Conservation (phyloP, 1,140 invertebrate species). For the Drosophila trapezifrons region DNA sequence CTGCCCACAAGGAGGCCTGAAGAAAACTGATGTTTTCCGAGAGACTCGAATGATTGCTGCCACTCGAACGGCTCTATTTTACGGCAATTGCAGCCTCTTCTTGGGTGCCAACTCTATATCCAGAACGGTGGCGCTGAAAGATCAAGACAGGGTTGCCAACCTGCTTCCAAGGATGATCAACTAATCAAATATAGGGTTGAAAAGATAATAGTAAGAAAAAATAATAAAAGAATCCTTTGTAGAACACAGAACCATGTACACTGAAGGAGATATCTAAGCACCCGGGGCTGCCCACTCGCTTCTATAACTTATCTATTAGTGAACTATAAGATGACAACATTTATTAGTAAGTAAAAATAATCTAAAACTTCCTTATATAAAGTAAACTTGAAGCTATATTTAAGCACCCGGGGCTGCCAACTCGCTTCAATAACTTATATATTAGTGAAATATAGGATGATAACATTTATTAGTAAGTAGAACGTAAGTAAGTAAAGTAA, state of each 20-base stretch:
- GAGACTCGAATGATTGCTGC: conserved; percentile 39
- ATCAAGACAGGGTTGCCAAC: background rate
- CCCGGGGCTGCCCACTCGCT: conserved; percentile 1
- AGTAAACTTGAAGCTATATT: too few relatives aligned
- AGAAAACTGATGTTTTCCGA: conserved; percentile 15
- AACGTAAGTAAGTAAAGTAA: too few relatives aligned
- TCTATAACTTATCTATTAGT: too few relatives aligned
- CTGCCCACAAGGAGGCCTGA: background rate
- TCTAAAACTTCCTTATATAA: too few relatives aligned
- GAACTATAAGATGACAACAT: too few relatives aligned
- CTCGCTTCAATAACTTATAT: background rate
- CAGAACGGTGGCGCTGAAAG: background rate
- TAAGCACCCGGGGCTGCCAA: conserved; percentile 17
- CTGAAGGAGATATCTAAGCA: background rate
- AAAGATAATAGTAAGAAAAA: too few relatives aligned
- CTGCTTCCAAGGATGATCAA: background rate
- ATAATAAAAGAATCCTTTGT: too few relatives aligned
- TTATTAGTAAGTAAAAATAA: too few relatives aligned
- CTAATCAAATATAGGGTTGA: too few relatives aligned
- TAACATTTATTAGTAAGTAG: too few relatives aligned
- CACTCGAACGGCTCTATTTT: conserved; percentile 21
- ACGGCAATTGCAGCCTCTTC: conserved; percentile 5
- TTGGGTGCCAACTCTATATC: conserved; percentile 9
- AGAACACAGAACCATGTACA: background rate
- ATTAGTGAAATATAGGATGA: too few relatives aligned